These are phyloP conservation scores for Parnassius smintheus DNA, from an alignment of 2,888 invertebrate species.

Conservation along the genomic window DNA sequence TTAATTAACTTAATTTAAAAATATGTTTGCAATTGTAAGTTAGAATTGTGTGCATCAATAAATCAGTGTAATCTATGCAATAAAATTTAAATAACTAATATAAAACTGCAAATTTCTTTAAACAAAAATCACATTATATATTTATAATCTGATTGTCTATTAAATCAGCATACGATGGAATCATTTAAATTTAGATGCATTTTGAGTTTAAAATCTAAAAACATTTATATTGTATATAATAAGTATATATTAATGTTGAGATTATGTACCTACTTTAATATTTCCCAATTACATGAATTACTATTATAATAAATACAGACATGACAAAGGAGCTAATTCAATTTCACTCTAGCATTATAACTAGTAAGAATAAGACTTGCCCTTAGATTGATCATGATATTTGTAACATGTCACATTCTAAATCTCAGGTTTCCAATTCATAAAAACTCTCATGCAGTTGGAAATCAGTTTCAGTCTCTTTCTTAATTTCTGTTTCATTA, in stretches of 20 bases:
- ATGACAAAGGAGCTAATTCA: background rate
- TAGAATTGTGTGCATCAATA: too few relatives aligned
- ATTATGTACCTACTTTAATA: background rate
- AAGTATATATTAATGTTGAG: too few relatives aligned
- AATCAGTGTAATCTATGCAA: too few relatives aligned
- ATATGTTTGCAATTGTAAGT: too few relatives aligned
- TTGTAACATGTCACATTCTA: slow-evolving; percentile 32
- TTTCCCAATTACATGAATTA: background rate
- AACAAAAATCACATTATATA: too few relatives aligned
- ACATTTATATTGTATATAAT: too few relatives aligned
- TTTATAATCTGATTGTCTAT: too few relatives aligned
- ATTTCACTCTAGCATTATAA: background rate
- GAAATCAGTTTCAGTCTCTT: slow-evolving; percentile 64
- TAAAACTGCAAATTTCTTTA: background rate
- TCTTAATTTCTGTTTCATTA: slow-evolving; percentile 59
- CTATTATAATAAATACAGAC: too few relatives aligned
- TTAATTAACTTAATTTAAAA: background rate
- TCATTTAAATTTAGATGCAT: too few relatives aligned
- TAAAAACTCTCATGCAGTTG: slow-evolving; percentile 65
- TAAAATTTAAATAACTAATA: too few relatives aligned
- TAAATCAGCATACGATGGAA: too few relatives aligned
- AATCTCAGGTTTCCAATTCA: slow-evolving; percentile 65
- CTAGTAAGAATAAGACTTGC: background rate
- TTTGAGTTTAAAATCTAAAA: too few relatives aligned
- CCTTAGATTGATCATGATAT: slow-evolving; percentile 1